These are phyloP conservation scores for Bothrops alternatus DNA, from an alignment of 2,797 vertebrate genomes.

Conservation along the genomic window DNA sequence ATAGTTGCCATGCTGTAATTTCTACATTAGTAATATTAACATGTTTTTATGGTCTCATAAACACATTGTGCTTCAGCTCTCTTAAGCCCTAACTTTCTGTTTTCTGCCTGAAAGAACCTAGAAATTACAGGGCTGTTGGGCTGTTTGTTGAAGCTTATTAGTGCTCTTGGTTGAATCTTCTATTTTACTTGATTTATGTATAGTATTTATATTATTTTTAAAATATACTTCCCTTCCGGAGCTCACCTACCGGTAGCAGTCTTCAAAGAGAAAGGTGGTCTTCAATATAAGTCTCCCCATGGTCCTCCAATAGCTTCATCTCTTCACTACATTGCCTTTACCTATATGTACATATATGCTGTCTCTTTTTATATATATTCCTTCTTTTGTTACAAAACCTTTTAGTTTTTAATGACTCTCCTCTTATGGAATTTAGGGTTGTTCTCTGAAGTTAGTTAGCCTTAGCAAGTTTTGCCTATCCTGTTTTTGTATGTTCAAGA, in stretches of 20 bases:
- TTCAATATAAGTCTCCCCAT: not conserved
- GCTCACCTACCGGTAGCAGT: not conserved
- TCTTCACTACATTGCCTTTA: not conserved
- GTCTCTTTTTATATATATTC: not conserved
- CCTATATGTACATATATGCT: no score
- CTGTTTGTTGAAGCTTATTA: not conserved
- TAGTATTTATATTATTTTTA: not conserved
- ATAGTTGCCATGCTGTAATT: not conserved
- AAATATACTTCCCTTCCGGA: not conserved
- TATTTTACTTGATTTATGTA: not conserved
- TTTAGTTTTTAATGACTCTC: not conserved
- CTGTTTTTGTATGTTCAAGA: not conserved
- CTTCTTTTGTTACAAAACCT: not conserved
- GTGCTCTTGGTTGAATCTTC: not conserved
- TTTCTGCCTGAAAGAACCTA: not conserved
- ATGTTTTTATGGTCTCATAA: not conserved
- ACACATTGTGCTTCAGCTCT: not conserved
- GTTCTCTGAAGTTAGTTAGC: not conserved
- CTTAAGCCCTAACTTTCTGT: not conserved
- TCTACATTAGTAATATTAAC: not conserved
- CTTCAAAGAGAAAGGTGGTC: not conserved
- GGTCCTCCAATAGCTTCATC: not conserved
- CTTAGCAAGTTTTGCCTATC: not conserved
- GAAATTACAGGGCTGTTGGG: no score
- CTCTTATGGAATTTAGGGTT: not conserved